These are phyloP conservation scores for Pollenia griseotomentosa DNA, from an alignment of 2,888 invertebrate species.

Conservation along the genomic window DNA sequence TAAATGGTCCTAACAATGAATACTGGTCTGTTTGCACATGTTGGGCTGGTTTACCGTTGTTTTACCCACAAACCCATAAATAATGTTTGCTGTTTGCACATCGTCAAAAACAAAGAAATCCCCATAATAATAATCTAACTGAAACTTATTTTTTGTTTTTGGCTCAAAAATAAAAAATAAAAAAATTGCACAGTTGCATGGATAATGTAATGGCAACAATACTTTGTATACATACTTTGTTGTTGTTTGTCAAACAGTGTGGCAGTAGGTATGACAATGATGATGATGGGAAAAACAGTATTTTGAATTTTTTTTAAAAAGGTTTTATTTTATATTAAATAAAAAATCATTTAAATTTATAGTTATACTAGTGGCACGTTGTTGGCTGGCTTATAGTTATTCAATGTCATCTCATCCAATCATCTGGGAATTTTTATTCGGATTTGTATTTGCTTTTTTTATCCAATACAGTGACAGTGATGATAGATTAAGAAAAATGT, in stretches of 20 bases:
- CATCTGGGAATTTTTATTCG: constrained; percentile 33
- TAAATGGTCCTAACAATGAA: constrained; percentile 34
- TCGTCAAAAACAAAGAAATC: constrained; percentile 48
- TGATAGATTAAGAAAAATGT: too few species aligned
- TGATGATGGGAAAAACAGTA: constrained; percentile 30
- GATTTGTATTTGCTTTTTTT: constrained; percentile 1
- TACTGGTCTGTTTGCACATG: constrained; percentile 14
- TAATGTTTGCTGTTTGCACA: constrained; percentile 43
- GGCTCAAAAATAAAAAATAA: constrained; percentile 24
- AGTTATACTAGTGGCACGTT: constrained; percentile 10
- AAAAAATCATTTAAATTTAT: constrained; percentile 12
- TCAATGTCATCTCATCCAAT: constrained; percentile 52
- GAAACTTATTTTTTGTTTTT: constrained; percentile 27
- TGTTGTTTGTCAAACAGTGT: constrained; percentile 59
- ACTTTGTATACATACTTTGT: neutral
- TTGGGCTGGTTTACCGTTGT: constrained; percentile 71
- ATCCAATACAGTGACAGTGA: neutral
- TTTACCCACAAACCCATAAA: constrained; percentile 83
- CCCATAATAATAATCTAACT: constrained; percentile 58
- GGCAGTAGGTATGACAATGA: constrained; percentile 57
- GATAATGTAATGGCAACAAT: constrained; percentile 25
- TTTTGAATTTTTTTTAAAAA: constrained; percentile 24
- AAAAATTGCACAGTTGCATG: constrained; percentile 10
- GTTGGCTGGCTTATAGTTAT: neutral
- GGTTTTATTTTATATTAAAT: neutral